Evolutionary conservation across 1,140 invertebrate species (phyloP).

Genomic region (Papilio glaucus): DNA sequence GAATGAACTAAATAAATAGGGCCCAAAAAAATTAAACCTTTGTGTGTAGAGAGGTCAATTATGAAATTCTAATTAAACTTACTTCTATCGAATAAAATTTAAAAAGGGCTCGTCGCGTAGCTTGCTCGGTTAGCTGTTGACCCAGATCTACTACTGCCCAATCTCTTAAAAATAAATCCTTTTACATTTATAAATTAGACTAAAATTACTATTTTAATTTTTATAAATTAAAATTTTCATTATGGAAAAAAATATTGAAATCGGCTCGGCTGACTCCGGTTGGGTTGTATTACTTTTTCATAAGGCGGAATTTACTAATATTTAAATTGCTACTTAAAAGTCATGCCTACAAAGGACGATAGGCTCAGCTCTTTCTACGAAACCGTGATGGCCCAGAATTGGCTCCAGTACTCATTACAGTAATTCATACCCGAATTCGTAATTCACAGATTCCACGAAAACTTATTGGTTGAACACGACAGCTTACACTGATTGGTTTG

Average conservation of each 20-base stretch:
- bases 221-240: no score
- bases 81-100: neutral
- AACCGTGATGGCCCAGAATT: no score
- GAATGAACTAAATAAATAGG: no score
- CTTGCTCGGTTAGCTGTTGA: neutral
- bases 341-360: neutral
- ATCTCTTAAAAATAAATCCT: neutral
- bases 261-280: no score
- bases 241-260: no score
- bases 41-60: no score
- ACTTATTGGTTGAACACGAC: neutral
- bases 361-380: neutral
- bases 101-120: neutral
- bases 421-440: neutral
- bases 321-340: neutral
- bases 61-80: neutral
- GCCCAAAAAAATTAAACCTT: no score
- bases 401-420: neutral
- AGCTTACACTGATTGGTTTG: conserved; percentile 4
- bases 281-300: neutral
- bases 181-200: neutral
- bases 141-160: neutral
- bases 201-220: conserved; percentile 10
- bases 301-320: neutral
- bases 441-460: conserved; percentile 3